Conservation (phyloP, 2,888 invertebrate genomes). For the Pycnomerus fuliginosus region DNA sequence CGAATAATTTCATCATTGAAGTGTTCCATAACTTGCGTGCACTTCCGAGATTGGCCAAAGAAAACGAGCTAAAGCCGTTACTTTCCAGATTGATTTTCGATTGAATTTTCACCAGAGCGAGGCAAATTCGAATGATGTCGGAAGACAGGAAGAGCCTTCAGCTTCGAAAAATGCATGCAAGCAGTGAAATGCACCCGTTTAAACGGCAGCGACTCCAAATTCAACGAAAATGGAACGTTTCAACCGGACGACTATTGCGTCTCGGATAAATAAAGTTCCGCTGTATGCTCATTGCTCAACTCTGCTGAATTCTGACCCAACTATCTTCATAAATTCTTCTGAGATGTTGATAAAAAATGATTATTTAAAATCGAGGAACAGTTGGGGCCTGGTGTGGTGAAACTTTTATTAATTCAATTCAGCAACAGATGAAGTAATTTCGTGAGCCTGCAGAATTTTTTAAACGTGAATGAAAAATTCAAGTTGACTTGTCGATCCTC, state of each 20-base stretch:
- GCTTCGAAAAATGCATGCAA: constrained; percentile 23
- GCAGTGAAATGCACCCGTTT: constrained; percentile 24
- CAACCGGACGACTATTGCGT: constrained; percentile 5
- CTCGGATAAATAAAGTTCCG: too few species aligned
- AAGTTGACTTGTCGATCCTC: too few species aligned
- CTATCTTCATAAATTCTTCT: too few species aligned
- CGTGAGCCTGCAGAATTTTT: too few species aligned
- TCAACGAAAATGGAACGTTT: constrained; percentile 16
- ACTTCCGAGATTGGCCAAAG: constrained; percentile 39
- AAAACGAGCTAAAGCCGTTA: constrained; percentile 28
- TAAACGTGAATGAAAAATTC: too few species aligned
- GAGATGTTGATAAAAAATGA: too few species aligned
- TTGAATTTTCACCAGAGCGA: constrained; percentile 42
- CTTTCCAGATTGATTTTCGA: constrained; percentile 47
- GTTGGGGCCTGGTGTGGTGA: too few species aligned
- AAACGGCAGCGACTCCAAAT: constrained; percentile 13
- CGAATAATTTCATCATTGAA: constrained; percentile 49
- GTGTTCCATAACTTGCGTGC: constrained; percentile 45
- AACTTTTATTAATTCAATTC: too few species aligned
- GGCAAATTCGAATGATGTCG: constrained; percentile 29
- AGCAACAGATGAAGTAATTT: too few species aligned
- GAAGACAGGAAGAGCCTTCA: constrained; percentile 15
- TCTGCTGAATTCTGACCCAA: too few species aligned
- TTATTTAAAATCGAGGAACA: too few species aligned
- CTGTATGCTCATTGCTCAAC: too few species aligned